Evolutionary conservation across 2,888 invertebrate genomes (phyloP).

Genomic region (Parnassius glacialis): DNA sequence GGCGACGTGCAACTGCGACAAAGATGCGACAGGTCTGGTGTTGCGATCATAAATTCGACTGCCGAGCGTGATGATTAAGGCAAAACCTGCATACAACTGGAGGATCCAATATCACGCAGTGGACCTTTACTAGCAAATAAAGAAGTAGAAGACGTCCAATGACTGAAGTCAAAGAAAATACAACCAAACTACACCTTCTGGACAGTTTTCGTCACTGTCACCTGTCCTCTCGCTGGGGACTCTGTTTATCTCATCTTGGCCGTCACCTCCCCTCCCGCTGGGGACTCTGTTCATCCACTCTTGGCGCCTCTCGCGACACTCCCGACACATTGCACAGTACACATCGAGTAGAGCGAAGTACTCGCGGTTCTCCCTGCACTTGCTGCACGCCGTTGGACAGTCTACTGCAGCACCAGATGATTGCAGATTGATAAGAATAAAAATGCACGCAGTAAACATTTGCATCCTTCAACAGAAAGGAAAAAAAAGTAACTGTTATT

Average conservation of each 20-base stretch:
- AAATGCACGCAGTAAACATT: conserved; percentile 15
- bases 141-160: too few species aligned
- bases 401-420: conserved; percentile 36
- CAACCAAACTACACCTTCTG: too few species aligned
- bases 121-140: too few species aligned
- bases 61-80: too few species aligned
- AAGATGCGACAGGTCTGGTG: too few species aligned
- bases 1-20: too few species aligned
- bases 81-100: too few species aligned
- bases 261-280: neutral
- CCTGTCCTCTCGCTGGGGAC: neutral
- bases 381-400: conserved; percentile 54
- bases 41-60: too few species aligned
- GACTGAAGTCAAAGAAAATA: too few species aligned
- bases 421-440: neutral
- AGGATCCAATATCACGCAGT: too few species aligned
- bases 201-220: neutral
- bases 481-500: too few species aligned
- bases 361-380: conserved; percentile 42
- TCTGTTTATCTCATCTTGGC: neutral
- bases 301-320: conserved; percentile 51
- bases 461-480: neutral
- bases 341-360: conserved; percentile 49
- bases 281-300: conserved; percentile 32
- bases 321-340: conserved; percentile 66